Evolutionary conservation across 2,888 invertebrate genomes (phyloP).

Genomic region (Bombylius discolor): DNA sequence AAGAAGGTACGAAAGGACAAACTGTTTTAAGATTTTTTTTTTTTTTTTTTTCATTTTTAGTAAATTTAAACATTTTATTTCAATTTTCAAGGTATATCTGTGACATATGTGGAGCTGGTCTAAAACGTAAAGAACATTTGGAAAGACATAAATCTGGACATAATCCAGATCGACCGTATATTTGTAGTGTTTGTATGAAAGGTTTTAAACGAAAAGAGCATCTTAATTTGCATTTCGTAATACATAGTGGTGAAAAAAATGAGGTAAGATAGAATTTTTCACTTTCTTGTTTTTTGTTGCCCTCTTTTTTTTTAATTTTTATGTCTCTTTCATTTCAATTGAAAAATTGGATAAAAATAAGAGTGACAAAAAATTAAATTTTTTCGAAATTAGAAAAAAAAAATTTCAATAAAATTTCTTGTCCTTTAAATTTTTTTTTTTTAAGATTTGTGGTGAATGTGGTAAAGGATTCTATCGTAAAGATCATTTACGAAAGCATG

Average conservation of each 20-base stretch:
- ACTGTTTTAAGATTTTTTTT: background rate
- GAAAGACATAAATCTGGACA: conserved; percentile 69
- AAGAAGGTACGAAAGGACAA: conserved; percentile 36
- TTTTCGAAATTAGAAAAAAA: too few relatives aligned
- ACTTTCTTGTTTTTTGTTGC: too few relatives aligned
- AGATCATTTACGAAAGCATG: conserved; percentile 68
- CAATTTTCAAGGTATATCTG: conserved; percentile 44
- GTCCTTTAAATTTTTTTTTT: background rate
- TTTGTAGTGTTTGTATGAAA: conserved; percentile 64
- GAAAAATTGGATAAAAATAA: too few relatives aligned
- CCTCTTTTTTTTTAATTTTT: too few relatives aligned
- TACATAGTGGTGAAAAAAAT: conserved; percentile 72
- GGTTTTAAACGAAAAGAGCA: conserved; percentile 73
- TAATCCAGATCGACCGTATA: conserved; percentile 67
- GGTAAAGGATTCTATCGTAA: conserved; percentile 57
- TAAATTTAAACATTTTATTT: background rate
- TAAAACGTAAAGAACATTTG: conserved; percentile 66
- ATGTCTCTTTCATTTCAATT: too few relatives aligned
- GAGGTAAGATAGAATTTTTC: conserved; percentile 39
- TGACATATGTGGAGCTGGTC: conserved; percentile 61
- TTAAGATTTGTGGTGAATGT: conserved; percentile 22
- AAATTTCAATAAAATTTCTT: background rate
- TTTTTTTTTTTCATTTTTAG: background rate
- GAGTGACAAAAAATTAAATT: too few relatives aligned
- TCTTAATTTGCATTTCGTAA: conserved; percentile 68